Conservation (phyloP, 1,140 invertebrate genomes). For the Brachionus calyciflorus region DNA sequence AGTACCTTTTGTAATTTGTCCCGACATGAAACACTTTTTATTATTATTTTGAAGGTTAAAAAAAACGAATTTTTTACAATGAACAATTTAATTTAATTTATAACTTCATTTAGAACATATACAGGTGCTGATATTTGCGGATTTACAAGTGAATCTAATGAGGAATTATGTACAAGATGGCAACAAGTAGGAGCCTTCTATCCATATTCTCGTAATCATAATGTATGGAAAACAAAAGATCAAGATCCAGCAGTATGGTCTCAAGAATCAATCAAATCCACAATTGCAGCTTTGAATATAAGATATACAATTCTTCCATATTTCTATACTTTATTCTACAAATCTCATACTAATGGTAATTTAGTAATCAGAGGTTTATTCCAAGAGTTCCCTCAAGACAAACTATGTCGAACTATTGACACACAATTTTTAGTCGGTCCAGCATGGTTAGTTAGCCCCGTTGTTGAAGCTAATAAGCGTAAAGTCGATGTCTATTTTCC, state of each 20-base stretch:
- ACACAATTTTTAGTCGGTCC: slow-evolving; percentile 75
- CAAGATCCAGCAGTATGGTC: slow-evolving; percentile 53
- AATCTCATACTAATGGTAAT: slow-evolving; percentile 68
- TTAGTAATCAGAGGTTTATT: slow-evolving; percentile 76
- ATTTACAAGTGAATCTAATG: slow-evolving; percentile 74
- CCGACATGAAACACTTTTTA: no score
- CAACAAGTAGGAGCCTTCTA: slow-evolving; percentile 65
- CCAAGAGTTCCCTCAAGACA: slow-evolving; percentile 62
- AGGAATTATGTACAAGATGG: slow-evolving; percentile 63
- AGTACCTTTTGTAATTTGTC: no score
- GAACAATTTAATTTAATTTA: neutral
- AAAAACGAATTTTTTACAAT: no score
- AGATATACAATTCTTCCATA: slow-evolving; percentile 76
- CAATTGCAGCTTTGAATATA: slow-evolving; percentile 65
- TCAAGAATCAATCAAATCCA: slow-evolving; percentile 34
- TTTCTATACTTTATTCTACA: slow-evolving; percentile 76
- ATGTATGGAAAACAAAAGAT: slow-evolving; percentile 48
- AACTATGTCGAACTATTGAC: slow-evolving; percentile 69
- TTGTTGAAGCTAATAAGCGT: slow-evolving; percentile 66
- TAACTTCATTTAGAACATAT: slow-evolving; percentile 59
- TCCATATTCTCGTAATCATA: slow-evolving; percentile 60
- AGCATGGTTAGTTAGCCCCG: slow-evolving; percentile 71
- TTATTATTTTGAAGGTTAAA: no score
- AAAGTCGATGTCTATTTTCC: slow-evolving; percentile 31
- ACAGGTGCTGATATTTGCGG: slow-evolving; percentile 87